Conservation (phyloP, 2,888 invertebrate species). For the Eupithecia exiguata region DNA sequence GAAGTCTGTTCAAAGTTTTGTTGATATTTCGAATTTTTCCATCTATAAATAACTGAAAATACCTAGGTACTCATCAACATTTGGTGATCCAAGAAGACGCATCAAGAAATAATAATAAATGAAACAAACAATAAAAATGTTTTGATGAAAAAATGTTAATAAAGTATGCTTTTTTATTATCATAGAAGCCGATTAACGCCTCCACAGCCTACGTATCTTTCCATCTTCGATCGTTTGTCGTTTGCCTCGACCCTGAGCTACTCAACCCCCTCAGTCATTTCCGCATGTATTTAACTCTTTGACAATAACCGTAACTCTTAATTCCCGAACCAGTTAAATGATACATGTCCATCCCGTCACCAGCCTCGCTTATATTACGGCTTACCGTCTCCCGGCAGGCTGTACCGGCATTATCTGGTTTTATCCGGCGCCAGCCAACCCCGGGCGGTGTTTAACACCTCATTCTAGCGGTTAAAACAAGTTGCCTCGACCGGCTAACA, state of each 20-base stretch:
- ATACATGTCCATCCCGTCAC: constrained; percentile 22
- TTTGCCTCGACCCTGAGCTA: neutral
- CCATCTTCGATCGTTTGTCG: neutral
- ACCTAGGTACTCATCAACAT: too few species aligned
- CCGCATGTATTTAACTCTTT: neutral
- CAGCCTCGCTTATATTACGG: constrained; percentile 35
- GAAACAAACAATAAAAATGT: too few species aligned
- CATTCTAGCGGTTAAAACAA: constrained; percentile 59
- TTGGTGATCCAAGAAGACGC: too few species aligned
- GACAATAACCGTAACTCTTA: neutral
- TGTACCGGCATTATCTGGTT: constrained; percentile 56
- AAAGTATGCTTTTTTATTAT: neutral
- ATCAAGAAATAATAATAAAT: too few species aligned
- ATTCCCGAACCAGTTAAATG: constrained; percentile 9
- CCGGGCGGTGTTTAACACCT: constrained; percentile 67
- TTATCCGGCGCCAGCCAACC: constrained; percentile 56
- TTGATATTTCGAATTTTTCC: too few species aligned
- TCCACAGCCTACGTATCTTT: neutral
- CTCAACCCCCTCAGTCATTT: neutral
- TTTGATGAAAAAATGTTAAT: too few species aligned
- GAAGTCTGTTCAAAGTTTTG: too few species aligned
- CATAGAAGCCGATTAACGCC: neutral
- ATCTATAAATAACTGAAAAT: too few species aligned
- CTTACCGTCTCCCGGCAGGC: constrained; percentile 44
- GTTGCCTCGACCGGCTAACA: constrained; percentile 41